Evolutionary conservation across 2,888 invertebrate genomes (phyloP), one percentile per base, ranked within the genome.

Genomic region (Trissolcus brochymenae): DNA sequence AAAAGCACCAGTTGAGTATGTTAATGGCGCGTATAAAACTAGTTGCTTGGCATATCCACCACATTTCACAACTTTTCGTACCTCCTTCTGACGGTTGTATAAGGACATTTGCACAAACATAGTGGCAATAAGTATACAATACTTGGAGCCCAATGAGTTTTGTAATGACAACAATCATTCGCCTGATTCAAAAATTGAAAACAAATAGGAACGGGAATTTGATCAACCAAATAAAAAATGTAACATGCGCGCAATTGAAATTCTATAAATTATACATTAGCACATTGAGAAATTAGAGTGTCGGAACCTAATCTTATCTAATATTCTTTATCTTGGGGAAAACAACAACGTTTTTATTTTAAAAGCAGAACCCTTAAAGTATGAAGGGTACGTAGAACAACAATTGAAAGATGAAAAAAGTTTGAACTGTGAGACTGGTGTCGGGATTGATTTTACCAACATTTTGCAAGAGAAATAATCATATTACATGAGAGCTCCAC

Each of bases 401-500:
- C n/a, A n/a, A n/a, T 46, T 46, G 46, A 14, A 46, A 14, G 46
- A 14, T n/a, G 46, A 46, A 46, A 49, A 65, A 65, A 4, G 9
- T 29, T 2, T 7, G 29, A 29, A 29, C 29, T 6, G 9, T 29
- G 29, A 29, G 4, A 54, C 64, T n/a, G 46, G 43, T 43, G 54
- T 65, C 56, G 40, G 51, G 57, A 64, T 71, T 64, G 64, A 64
- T 71, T 57, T 17, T n/a, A n/a, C n/a, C n/a, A 21, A 74, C 74
- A 74, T 74, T 74, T 62, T 67, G 74, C 74, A 62, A 61, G 55
- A 49, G 73, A 55, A 62, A 62, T 74, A 67, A 67, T 74, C 67
- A 62, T 74, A 67, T 74, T 74, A 74, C 43, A 74, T 74, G 67
- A 56, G 62, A 50, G 61, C 65, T 50, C 43, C 41, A 43, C 54